Evolutionary conservation across 2,888 invertebrate genomes (phyloP), one percentile per base, ranked within the genome.

Genomic region (Leptura quadrifasciata): DNA sequence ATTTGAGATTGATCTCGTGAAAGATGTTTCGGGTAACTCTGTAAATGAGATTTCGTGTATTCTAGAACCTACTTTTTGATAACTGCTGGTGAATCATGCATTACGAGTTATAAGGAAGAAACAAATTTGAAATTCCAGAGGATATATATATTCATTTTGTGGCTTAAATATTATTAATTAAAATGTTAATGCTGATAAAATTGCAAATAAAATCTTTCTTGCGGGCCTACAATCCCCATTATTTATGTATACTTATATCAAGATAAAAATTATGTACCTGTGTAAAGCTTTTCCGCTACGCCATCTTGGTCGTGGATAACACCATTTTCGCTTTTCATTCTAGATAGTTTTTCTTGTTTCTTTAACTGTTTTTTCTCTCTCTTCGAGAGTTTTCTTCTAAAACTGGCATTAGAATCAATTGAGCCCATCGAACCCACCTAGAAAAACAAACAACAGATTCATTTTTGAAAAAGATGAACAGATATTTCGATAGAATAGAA

Each of bases 1-100:
- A 91, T 99, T 99, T 80, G 98, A 99, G 88, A 99, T 99, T 85
- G 98, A 98, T 86, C 99, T 93, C 65, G 99, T 99, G 90, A 99
- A 99, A 85, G 97, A 98, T 69, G 98, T 98, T 91, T 99, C 98
- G 27, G 99, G 99, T 84, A 99, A 90, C 91, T 98, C 98, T 94
- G 90, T 47, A 88, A 88, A 80, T 76, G 79, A 39, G 1, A 10
- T 39, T 39, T 39, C 10, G 10, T 27, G 8, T 27, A 27, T 27
- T 27, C 3, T 27, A 27, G 27, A 27, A 3, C 8, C 27, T 27
- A 8, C 4, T 27, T 27, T 27, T 27, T 8, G 27, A 8, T 27
- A 27, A n/a, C n/a, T n/a, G n/a, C n/a, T n/a, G n/a, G n/a, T n/a
- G n/a, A n/a, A n/a, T n/a, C n/a, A n/a, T n/a, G n/a, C n/a, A n/a